These are phyloP conservation scores for Otis tarda DNA, from an alignment of 2,113 vertebrate species.

Conservation along the genomic window DNA sequence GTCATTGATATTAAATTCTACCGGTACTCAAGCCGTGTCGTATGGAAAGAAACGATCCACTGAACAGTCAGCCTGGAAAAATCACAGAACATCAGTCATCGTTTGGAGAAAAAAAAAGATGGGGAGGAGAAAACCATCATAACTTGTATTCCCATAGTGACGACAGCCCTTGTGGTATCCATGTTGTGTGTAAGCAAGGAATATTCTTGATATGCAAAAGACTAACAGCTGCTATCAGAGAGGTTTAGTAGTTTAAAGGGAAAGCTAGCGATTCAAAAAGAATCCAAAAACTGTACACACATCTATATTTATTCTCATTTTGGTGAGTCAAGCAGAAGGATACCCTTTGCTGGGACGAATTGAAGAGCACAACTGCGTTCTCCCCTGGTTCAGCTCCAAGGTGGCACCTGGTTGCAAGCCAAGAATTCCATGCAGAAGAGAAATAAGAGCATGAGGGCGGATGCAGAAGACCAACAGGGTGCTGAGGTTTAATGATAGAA, in stretches of 20 bases:
- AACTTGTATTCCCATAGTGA: conserved; percentile 40
- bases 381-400: not conserved
- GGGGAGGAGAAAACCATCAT: not conserved
- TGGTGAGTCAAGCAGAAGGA: not conserved
- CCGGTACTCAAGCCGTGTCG: not conserved
- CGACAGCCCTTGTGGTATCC: conserved; percentile 4
- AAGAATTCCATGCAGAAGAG: not conserved
- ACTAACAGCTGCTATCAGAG: not conserved
- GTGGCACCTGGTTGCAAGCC: not conserved
- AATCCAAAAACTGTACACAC: not conserved
- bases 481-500: not conserved
- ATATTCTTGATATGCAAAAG: not conserved
- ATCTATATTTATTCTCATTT: not conserved
- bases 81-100: not conserved
- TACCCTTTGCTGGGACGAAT: not conserved
- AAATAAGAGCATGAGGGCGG: not conserved
- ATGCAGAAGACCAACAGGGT: not conserved
- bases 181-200: not conserved
- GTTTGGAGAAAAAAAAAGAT: not conserved
- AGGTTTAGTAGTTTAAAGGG: not conserved
- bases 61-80: not conserved
- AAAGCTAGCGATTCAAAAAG: not conserved
- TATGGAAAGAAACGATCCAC: not conserved
- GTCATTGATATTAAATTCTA: not conserved
- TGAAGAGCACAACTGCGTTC: not conserved